Base-by-base conservation (phyloP, 2,888 invertebrate species). In the Lottia scabra region DNA sequence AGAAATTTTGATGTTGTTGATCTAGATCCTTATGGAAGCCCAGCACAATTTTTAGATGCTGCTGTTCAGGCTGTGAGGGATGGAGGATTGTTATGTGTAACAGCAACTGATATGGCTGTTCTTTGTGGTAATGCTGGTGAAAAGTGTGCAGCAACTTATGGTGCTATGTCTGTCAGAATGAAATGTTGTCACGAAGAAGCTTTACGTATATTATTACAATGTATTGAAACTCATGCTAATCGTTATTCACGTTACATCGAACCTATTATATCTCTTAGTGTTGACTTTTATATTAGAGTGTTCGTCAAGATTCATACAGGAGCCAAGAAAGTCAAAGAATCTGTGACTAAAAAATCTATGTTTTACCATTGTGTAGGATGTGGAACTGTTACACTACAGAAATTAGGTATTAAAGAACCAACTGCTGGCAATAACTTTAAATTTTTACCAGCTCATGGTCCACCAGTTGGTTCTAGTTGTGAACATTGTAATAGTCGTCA, bases 11-110 rank as follows among this genome's bases (percentile, higher is more conserved):
- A 97, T 84, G 96, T 94, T 0, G 93, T 99, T 68, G 99, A 99
- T 89, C 90, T 99, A 72, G 99, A 99, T 91, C 99, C 99, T 0
- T 99, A 99, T 81, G 99, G 99, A 1, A 96, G 96, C 83, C 97
- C 99, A 0, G 94, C 96, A 1, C 93, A 93, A 62, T 99, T 99
- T 90, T 91, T 99, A 0, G 89, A 89, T 82, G 82, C 86, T 0
- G 87, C 88, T 30, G 86, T 89, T 1, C 88, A 89, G 77, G 82
- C 88, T 10, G 83, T 89, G 0, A 70, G 75, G 26, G 85, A 87
- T 78, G 89, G 95, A 16, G 99, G 99, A 0, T 87, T 99, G 38
- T 90, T 99, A 44, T 92, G 98, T 81, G 94, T 99, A 0, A 99
- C 99, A 0, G 98, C 98, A 38, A 99, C 99, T 0, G 99, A 99